phyloP scores from a whole-genome alignment of 1,140 invertebrate genomes.

The Drosophila funebris region DNA sequence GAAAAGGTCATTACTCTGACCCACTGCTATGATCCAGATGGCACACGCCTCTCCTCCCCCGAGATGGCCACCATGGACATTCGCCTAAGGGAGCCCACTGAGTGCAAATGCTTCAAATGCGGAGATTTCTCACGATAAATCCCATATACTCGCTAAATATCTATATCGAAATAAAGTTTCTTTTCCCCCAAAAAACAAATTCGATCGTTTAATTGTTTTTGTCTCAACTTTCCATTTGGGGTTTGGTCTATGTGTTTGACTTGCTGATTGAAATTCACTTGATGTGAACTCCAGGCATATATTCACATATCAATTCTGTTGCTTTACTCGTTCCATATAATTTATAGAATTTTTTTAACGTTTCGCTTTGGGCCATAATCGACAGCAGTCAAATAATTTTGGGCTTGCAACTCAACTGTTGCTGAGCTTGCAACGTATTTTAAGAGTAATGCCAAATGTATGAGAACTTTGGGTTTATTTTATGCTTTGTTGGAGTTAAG shows the following conservation, averaged over 20 bases:
- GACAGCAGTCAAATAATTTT: neutral
- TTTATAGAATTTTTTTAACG: constrained; percentile 9
- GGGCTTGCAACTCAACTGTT: neutral
- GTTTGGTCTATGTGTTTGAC: constrained; percentile 5
- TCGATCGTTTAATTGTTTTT: constrained; percentile 5
- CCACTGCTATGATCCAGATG: constrained; percentile 95
- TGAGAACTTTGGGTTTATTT: neutral
- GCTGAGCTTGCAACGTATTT: neutral
- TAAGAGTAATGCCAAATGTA: too few relatives aligned
- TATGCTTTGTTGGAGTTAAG: neutral
- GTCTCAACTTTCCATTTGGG: neutral
- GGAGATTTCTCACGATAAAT: constrained; percentile 88
- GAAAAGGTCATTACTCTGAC: constrained; percentile 91
- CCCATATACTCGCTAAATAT: neutral
- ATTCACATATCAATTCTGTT: constrained; percentile 9
- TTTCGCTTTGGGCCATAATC: neutral
- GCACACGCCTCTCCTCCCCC: constrained; percentile 88
- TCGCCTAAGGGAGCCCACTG: constrained; percentile 92
- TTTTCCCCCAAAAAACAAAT: neutral
- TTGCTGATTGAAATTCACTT: constrained; percentile 27
- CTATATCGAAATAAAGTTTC: constrained; percentile 46
- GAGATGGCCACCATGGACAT: constrained; percentile 90
- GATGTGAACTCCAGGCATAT: neutral
- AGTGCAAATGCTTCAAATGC: constrained; percentile 95
- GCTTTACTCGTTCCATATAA: constrained; percentile 2